These are phyloP conservation scores for Lomographa bimaculata DNA, from an alignment of 2,888 invertebrate genomes.

Conservation along the genomic window DNA sequence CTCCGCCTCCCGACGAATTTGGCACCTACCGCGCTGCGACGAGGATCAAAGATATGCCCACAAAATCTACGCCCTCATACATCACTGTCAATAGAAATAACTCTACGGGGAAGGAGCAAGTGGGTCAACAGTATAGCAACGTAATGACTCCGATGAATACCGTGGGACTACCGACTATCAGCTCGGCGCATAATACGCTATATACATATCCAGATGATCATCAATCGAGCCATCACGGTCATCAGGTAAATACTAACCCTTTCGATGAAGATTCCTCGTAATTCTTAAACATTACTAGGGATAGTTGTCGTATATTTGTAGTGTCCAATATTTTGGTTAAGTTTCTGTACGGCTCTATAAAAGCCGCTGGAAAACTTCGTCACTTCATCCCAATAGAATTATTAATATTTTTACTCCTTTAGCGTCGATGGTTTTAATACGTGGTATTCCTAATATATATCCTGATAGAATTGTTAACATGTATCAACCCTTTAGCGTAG, in stretches of 20 bases:
- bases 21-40: slow-evolving; percentile 67
- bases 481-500: too few relatives aligned
- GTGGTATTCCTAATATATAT: too few relatives aligned
- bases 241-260: slow-evolving; percentile 70
- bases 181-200: slow-evolving; percentile 55
- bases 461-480: too few relatives aligned
- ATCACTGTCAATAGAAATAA: slow-evolving; percentile 62
- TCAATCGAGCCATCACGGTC: slow-evolving; percentile 31
- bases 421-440: too few relatives aligned
- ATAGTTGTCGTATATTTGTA: too few relatives aligned
- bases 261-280: slow-evolving; percentile 67
- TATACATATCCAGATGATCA: slow-evolving; percentile 69
- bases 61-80: slow-evolving; percentile 62
- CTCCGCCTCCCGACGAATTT: slow-evolving; percentile 76
- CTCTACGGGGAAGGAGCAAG: slow-evolving; percentile 51
- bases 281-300: too few relatives aligned
- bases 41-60: slow-evolving; percentile 65
- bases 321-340: too few relatives aligned
- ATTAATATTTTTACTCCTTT: too few relatives aligned
- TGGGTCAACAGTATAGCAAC: slow-evolving; percentile 55
- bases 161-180: slow-evolving; percentile 67
- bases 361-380: too few relatives aligned
- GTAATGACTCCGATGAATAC: slow-evolving; percentile 67
- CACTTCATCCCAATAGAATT: too few relatives aligned
- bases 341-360: too few relatives aligned